Evolutionary conservation across 2,113 vertebrate genomes (phyloP), one percentile per base, ranked within the genome.

Genomic region (Chlamydotis undulata): DNA sequence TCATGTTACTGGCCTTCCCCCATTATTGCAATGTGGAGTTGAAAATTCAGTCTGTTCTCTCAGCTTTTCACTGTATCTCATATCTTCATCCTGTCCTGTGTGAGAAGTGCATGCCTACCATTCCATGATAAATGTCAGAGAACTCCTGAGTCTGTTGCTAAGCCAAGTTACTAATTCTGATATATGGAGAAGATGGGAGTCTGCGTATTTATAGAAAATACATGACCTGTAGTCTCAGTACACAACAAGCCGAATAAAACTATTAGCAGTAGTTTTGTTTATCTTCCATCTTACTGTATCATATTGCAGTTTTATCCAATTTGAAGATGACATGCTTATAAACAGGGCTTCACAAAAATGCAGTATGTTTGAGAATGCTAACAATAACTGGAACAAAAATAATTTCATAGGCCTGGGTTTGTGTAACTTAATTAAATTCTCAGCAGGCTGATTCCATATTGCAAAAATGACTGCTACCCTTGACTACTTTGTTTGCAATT

Each of bases 391-490:
- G 79, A 94, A 96, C 31, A 89, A 53, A 89, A 91, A 79, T 93
- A 59, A 93, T 86, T 93, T 88, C 13, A 2, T 84, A 78, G 80
- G 76, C 41, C 76, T 95, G 79, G 56, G 39, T 93, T 94, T 95
- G 56, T 24, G 9, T 94, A 93, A 86, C 60, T 83, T 89, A 78
- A 94, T 96, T 83, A 70, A 83, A 75, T 92, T 96, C 77, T 95
- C 83, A 90, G 85, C 76, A 95, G 88, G 80, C 82, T 83, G 79
- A 81, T 90, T 93, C n/a, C 82, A 33, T 78, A 57, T 78, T 81
- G 69, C 83, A 96, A 52, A 94, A 89, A 88, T 63, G 43, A 85
- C 68, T 89, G 60, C 80, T 93, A 78, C 81, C 37, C 79, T 79
- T 73, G 70, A 74, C 83, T 90, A 63, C 85, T 91, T 94, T 56